Evolutionary conservation across 2,797 vertebrate species (phyloP).

Genomic region (Enteromius viviparus): DNA sequence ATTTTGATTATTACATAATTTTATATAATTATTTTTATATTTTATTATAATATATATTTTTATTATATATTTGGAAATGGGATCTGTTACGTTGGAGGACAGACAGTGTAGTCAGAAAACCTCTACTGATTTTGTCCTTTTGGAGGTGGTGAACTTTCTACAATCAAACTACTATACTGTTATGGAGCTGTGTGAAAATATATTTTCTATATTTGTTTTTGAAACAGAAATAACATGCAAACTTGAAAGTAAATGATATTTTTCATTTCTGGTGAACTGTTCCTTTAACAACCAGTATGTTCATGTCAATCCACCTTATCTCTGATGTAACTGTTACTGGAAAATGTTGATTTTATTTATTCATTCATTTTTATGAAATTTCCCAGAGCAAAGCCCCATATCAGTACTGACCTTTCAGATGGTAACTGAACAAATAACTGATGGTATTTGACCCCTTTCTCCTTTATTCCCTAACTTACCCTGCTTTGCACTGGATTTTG

Average conservation of each 20-base stretch:
- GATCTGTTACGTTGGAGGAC: neutral
- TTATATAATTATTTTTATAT: neutral
- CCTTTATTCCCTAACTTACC: neutral
- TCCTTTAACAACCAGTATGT: neutral
- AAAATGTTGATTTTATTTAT: neutral
- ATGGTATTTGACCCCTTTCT: constrained; percentile 5
- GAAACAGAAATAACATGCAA: neutral
- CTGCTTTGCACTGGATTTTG: neutral
- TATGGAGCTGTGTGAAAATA: neutral
- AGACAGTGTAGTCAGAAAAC: neutral
- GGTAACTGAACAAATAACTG: neutral
- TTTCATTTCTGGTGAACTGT: neutral
- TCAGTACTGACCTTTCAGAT: neutral
- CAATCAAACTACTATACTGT: neutral
- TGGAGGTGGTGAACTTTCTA: neutral
- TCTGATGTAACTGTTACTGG: neutral
- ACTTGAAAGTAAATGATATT: neutral
- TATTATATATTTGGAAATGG: neutral
- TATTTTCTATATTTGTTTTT: neutral
- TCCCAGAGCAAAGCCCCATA: neutral
- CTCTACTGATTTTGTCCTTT: neutral
- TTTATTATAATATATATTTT: neutral
- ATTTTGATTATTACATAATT: neutral
- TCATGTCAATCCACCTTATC: neutral
- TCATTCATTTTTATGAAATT: neutral